These are phyloP conservation scores for Andrena chrysosceles DNA, from an alignment of 2,888 invertebrate genomes.

Conservation along the genomic window DNA sequence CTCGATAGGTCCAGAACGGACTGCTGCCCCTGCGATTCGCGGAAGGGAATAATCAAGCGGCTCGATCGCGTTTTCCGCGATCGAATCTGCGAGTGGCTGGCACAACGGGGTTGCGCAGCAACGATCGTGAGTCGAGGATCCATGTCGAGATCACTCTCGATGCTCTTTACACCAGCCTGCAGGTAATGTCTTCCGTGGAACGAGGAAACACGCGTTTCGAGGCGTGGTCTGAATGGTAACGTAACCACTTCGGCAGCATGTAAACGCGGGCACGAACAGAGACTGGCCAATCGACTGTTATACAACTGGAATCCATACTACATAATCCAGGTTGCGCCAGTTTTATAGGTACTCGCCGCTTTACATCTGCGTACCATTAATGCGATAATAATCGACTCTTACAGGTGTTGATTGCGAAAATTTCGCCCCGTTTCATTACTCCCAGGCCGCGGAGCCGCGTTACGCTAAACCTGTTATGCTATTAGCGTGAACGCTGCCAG, in stretches of 20 bases:
- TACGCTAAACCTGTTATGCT: slow-evolving; percentile 28
- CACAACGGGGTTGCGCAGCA: slow-evolving; percentile 17
- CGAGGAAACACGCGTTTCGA: slow-evolving; percentile 76
- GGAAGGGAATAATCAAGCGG: slow-evolving; percentile 31
- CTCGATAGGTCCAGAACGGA: slow-evolving; percentile 29
- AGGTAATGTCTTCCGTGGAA: slow-evolving; percentile 75
- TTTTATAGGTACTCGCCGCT: slow-evolving; percentile 31
- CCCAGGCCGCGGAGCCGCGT: slow-evolving; percentile 2
- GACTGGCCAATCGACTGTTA: slow-evolving; percentile 45
- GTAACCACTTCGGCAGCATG: slow-evolving; percentile 64
- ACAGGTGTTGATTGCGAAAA: slow-evolving; percentile 62
- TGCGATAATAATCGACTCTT: slow-evolving; percentile 58
- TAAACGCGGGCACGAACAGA: slow-evolving; percentile 49
- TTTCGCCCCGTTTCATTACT: slow-evolving; percentile 39
- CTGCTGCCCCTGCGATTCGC: slow-evolving; percentile 8
- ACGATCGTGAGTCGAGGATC: slow-evolving; percentile 35
- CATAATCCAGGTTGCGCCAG: slow-evolving; percentile 25
- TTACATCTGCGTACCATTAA: slow-evolving; percentile 43
- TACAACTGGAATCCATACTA: slow-evolving; percentile 45
- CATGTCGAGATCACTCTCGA: slow-evolving; percentile 54
- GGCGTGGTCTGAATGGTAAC: slow-evolving; percentile 73
- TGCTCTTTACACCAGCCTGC: slow-evolving; percentile 26
- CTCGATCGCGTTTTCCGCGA: slow-evolving; percentile 34
- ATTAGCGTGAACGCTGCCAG: slow-evolving; percentile 19
- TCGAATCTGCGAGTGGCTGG: slow-evolving; percentile 22